phyloP scores from a whole-genome alignment of 2,113 vertebrate species.

The Zeus faber region DNA sequence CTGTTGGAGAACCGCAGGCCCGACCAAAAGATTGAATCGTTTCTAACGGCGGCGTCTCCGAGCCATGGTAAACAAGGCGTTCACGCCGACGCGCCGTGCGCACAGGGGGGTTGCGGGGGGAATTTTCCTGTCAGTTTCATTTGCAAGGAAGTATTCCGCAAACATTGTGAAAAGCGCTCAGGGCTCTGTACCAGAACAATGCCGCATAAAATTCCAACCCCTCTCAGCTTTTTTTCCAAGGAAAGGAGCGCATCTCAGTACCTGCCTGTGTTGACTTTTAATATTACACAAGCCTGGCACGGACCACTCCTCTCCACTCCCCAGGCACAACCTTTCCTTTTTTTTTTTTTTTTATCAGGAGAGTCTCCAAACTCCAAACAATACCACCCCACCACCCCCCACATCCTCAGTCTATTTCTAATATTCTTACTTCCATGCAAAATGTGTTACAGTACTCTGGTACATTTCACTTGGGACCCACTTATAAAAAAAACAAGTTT shows the following conservation, averaged over 20 bases:
- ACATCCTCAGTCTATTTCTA: slow-evolving; percentile 1
- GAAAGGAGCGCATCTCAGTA: slow-evolving; percentile 69
- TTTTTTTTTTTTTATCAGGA: too few relatives aligned
- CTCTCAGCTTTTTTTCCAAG: slow-evolving; percentile 78
- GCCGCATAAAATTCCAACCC: slow-evolving; percentile 75
- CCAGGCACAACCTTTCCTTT: slow-evolving; percentile 47
- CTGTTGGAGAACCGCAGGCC: too few relatives aligned
- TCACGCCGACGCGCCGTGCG: too few relatives aligned
- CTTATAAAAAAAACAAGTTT: slow-evolving; percentile 5
- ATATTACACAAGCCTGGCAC: slow-evolving; percentile 83
- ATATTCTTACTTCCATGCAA: slow-evolving; percentile 6
- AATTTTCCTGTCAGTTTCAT: slow-evolving; percentile 55
- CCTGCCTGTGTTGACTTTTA: slow-evolving; percentile 77
- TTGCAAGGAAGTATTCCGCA: slow-evolving; percentile 29
- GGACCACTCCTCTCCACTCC: slow-evolving; percentile 57
- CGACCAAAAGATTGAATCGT: too few relatives aligned
- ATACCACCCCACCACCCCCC: slow-evolving; percentile 2
- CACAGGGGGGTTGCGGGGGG: slow-evolving; percentile 7
- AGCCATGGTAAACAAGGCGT: too few relatives aligned
- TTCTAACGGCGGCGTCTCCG: too few relatives aligned
- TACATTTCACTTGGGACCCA: slow-evolving; percentile 8
- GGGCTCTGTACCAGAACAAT: slow-evolving; percentile 75
- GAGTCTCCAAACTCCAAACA: slow-evolving; percentile 46
- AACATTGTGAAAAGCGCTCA: slow-evolving; percentile 53
- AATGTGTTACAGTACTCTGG: slow-evolving; percentile 1